phyloP scores from a whole-genome alignment of 2,113 vertebrate genomes.

The Calypte anna region DNA sequence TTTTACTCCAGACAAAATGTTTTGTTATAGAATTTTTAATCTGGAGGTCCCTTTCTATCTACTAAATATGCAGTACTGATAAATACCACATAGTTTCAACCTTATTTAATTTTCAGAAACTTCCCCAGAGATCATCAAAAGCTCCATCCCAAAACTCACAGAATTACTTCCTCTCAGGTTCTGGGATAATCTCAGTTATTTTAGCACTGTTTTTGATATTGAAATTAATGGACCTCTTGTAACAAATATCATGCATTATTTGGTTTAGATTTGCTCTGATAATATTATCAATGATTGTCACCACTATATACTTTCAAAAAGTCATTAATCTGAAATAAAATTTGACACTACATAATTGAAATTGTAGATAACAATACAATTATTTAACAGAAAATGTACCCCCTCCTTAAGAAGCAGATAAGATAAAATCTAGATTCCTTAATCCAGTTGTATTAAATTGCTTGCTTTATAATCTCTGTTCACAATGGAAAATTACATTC shows the following conservation, averaged over 20 bases:
- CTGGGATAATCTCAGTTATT: not conserved
- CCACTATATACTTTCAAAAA: not conserved
- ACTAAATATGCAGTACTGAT: not conserved
- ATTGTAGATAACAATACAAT: not conserved
- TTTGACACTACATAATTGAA: not conserved
- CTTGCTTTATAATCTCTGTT: slow-evolving; percentile 28
- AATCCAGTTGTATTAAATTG: slow-evolving; percentile 12
- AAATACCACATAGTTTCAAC: not conserved
- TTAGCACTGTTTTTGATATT: not conserved
- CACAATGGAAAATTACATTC: slow-evolving; percentile 46
- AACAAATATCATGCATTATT: not conserved
- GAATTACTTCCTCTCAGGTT: not conserved
- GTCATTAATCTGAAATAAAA: slow-evolving; percentile 22
- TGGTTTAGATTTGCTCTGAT: not conserved
- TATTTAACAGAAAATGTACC: not conserved
- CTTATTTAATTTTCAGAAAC: not conserved
- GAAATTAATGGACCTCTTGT: not conserved
- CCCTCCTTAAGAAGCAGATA: not conserved
- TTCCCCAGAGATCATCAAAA: not conserved
- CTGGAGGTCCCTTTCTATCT: not conserved
- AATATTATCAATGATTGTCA: not conserved
- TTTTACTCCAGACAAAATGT: not conserved
- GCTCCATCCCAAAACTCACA: not conserved
- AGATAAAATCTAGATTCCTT: not conserved
- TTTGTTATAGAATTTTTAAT: not conserved